These are phyloP conservation scores for Pogonognathellus flavescens DNA, from an alignment of 1,140 invertebrate species.

Conservation along the genomic window DNA sequence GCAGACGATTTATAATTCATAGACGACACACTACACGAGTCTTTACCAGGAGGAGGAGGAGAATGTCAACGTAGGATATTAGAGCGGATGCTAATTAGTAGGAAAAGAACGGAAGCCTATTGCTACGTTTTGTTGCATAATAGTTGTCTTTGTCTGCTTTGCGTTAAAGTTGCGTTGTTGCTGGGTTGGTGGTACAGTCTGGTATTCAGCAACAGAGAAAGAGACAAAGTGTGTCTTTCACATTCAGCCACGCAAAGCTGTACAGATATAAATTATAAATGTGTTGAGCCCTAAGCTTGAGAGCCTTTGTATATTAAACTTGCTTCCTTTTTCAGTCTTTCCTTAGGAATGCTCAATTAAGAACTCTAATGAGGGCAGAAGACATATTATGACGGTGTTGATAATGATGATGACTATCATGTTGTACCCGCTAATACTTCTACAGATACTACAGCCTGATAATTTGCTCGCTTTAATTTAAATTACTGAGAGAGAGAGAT, in stretches of 20 bases:
- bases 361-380: slow-evolving; percentile 5
- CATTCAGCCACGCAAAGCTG: background rate
- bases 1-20: slow-evolving; percentile 2
- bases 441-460: background rate
- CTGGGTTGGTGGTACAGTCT: no score
- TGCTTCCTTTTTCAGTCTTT: background rate
- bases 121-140: no score
- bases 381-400: background rate
- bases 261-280: slow-evolving; percentile 17
- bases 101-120: no score
- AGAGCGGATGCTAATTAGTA: background rate
- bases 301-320: background rate
- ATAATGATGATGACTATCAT: slow-evolving; percentile 14
- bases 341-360: slow-evolving; percentile 21
- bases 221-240: no score
- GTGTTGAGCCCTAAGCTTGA: background rate
- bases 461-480: slow-evolving; percentile 11
- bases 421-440: background rate
- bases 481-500: background rate
- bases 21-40: background rate
- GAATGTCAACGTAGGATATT: background rate
- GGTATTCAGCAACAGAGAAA: no score
- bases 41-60: background rate
- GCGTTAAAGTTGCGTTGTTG: no score
- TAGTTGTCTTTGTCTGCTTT: no score